phyloP scores from a whole-genome alignment of 2,113 vertebrate species.

The Aegithalos caudatus region DNA sequence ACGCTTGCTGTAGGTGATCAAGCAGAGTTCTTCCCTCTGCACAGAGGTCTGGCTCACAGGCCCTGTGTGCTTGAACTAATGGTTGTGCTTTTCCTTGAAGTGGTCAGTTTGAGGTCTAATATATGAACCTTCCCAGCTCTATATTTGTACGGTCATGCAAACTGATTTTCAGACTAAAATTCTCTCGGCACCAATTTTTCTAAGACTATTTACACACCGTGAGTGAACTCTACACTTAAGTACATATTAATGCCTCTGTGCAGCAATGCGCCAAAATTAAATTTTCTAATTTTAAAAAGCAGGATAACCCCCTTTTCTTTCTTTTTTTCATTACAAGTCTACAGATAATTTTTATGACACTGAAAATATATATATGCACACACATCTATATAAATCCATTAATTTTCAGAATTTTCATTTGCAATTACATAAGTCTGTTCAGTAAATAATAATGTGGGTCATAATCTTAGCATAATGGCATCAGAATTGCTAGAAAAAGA shows the following conservation, averaged over 20 bases:
- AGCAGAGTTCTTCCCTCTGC: not conserved
- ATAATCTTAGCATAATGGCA: not conserved
- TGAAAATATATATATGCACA: not conserved
- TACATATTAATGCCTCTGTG: not conserved
- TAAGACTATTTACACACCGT: not conserved
- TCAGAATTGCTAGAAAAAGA: not conserved
- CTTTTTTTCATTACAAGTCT: not conserved
- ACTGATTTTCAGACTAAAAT: not conserved
- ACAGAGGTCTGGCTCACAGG: too few species aligned
- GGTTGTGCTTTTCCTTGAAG: not conserved
- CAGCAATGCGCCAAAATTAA: not conserved
- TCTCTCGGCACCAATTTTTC: not conserved
- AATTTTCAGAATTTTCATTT: not conserved
- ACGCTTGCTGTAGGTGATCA: too few species aligned
- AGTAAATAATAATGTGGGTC: not conserved
- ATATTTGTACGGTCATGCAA: not conserved
- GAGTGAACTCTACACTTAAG: not conserved
- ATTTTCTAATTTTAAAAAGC: not conserved
- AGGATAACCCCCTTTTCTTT: fast-evolving
- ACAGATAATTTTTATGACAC: not conserved
- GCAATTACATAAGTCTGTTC: not conserved
- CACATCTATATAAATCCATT: not conserved
- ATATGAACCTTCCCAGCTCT: not conserved
- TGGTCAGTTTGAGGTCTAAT: not conserved
- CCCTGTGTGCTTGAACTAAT: not conserved